Evolutionary conservation across 2,797 vertebrate species (phyloP), one percentile per base, ranked within the genome.

Genomic region (Orestias chungarensis): DNA sequence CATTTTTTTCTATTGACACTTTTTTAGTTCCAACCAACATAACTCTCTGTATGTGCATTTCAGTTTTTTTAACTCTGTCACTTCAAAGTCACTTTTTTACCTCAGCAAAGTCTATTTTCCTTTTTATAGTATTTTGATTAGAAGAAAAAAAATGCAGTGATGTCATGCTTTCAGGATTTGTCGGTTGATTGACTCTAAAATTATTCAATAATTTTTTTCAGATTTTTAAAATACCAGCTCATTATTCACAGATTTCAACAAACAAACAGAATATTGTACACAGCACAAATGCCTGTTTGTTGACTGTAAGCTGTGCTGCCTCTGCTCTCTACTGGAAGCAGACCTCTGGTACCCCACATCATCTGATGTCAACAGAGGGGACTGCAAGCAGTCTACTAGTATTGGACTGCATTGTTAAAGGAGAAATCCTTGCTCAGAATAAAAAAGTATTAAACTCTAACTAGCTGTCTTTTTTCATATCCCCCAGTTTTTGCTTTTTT

Each of bases 181-280:
- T n/a, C 38, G 20, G 57, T 40, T 61, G 35, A 14, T 5, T 61
- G 23, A 4, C 10, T 1, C 8, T 59, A 23, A 23, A 38, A 59
- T 33, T 35, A 11, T 61, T 61, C 81, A 42, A 75, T 81, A 61
- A 31, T 65, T 82, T 72, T 70, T 15, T 70, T 67, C 77, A 43
- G 29, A 25, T 47, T 82, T 78, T 82, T 38, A 35, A 77, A 82
- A 83, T 69, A 68, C 42, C 40, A 71, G 61, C 66, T 71, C 65
- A 49, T 1, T 10, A 40, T 71, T 64, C 55, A 31, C 49, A 54
- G 38, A 4, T 8, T 55, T 23, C 25, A 55, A n/a, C n/a, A n/a
- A n/a, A 64, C 11, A 62, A 43, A 31, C 29, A 10, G 42, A n/a
- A 10, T 23, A 29, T 8, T 4, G 23, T 25, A 47, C 43, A 70